Evolutionary conservation across 2,888 invertebrate genomes (phyloP).

Genomic region (Arctia plantaginis): DNA sequence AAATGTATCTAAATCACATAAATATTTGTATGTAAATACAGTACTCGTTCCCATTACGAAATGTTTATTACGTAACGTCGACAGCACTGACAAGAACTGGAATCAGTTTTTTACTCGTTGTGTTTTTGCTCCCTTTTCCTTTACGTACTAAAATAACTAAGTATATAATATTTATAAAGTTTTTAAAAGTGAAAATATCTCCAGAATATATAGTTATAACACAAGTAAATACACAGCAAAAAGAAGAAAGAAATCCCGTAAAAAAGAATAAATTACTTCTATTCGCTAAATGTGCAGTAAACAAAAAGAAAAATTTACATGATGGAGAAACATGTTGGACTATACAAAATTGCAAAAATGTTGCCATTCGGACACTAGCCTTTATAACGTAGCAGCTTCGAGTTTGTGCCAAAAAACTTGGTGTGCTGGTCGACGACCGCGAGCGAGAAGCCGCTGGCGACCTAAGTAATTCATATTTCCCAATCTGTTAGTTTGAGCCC

Average conservation of each 20-base stretch:
- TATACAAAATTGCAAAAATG: conserved; percentile 11
- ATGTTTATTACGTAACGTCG: conserved; percentile 1
- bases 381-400: conserved; percentile 55
- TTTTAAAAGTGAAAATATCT: no score
- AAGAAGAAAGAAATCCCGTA: neutral
- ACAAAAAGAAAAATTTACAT: neutral
- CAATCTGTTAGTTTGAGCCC: conserved; percentile 42
- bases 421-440: conserved; percentile 55
- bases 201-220: no score
- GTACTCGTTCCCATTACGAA: neutral
- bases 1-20: no score
- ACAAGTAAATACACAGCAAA: no score
- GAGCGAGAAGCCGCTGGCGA: conserved; percentile 32
- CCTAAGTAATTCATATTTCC: conserved; percentile 50
- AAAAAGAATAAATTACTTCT: neutral
- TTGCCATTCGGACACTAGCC: conserved; percentile 16
- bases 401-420: conserved; percentile 64
- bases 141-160: no score
- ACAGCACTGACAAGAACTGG: neutral
- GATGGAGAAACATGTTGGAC: neutral
- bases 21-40: neutral
- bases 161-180: no score
- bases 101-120: no score
- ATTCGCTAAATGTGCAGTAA: neutral
- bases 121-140: no score